Conservation (phyloP, 2,888 invertebrate species). For the Halictus ligatus region DNA sequence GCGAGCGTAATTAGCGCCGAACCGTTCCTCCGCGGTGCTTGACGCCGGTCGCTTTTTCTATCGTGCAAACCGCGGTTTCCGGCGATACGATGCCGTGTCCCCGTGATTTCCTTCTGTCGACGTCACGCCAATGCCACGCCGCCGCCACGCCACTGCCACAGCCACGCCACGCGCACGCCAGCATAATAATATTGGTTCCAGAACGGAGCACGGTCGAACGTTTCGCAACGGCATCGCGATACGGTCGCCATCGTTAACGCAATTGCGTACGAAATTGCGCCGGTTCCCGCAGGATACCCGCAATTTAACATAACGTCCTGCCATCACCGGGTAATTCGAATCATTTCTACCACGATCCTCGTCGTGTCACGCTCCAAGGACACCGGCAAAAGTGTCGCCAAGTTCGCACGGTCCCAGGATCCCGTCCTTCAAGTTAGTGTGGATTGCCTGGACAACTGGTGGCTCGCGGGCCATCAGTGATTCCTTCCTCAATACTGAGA, state of each 20-base stretch:
- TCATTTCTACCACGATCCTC: constrained; percentile 22
- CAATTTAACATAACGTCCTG: constrained; percentile 57
- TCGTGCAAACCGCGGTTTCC: background rate
- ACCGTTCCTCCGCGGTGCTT: background rate
- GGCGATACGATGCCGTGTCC: background rate
- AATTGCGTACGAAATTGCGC: constrained; percentile 26
- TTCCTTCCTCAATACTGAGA: too few species aligned
- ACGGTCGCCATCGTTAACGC: constrained; percentile 26
- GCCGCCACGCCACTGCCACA: background rate
- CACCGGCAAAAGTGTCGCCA: background rate
- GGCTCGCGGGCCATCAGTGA: too few species aligned
- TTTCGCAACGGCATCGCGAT: background rate
- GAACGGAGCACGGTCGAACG: background rate
- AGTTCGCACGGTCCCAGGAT: background rate
- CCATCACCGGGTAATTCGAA: constrained; percentile 26
- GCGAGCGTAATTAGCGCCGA: background rate
- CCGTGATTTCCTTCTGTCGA: background rate
- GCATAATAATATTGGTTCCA: background rate
- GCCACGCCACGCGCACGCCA: background rate
- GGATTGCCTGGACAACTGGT: too few species aligned
- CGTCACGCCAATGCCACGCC: background rate
- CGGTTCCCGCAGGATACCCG: constrained; percentile 51
- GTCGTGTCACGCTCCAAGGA: constrained; percentile 15
- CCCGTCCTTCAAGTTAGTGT: background rate
- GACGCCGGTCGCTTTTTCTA: background rate